phyloP scores from a whole-genome alignment of 2,888 invertebrate species.

The Metacarcinus magister region DNA sequence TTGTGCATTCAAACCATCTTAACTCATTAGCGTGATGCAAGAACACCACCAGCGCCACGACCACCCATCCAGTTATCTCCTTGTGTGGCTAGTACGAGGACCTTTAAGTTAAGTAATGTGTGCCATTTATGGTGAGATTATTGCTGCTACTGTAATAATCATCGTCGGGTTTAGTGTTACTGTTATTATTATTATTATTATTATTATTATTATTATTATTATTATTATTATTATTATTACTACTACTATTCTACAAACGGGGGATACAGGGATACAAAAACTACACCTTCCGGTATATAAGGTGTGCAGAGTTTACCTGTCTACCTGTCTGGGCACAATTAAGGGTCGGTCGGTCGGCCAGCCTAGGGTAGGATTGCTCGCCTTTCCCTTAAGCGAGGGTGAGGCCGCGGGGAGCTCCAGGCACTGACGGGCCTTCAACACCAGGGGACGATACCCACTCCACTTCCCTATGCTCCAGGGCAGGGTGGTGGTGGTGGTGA shows the following conservation, averaged over 20 bases:
- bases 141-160: too few species aligned
- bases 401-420: neutral
- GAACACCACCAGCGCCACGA: neutral
- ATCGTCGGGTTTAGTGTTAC: too few species aligned
- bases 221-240: neutral
- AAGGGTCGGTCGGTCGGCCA: neutral
- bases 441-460: neutral
- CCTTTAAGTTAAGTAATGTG: too few species aligned
- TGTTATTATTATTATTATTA: neutral
- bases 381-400: neutral
- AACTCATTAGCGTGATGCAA: neutral
- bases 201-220: neutral
- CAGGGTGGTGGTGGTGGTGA: neutral
- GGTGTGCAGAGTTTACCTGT: neutral
- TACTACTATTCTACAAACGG: neutral
- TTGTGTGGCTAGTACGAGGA: too few species aligned
- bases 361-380: too few species aligned
- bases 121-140: too few species aligned
- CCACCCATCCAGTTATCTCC: too few species aligned
- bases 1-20: too few species aligned
- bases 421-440: neutral
- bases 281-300: neutral
- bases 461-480: conserved; percentile 8
- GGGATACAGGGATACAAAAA: neutral
- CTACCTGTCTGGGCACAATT: neutral